Percentiles rank a stretch among this genome's conserved stretches.
These are phyloP conservation scores for Pygmarrhopalites habei DNA, from an alignment of 1,140 invertebrate genomes.

Conservation along the genomic window DNA sequence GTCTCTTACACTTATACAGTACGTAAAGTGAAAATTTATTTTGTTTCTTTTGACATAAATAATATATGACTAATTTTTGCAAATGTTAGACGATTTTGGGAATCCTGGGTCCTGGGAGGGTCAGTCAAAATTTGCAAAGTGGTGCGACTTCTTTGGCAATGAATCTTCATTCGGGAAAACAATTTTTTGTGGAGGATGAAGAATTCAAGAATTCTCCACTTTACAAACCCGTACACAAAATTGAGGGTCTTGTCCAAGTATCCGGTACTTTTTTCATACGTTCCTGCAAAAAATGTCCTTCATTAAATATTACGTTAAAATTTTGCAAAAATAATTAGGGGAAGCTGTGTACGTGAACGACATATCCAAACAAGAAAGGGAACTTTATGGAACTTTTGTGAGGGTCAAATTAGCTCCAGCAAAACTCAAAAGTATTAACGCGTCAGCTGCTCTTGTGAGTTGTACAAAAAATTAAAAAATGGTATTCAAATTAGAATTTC, in stretches of 20 bases:
- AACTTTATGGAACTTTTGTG: slow-evolving; percentile 46
- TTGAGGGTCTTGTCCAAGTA: slow-evolving; percentile 44
- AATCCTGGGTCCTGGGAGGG: slow-evolving; percentile 36
- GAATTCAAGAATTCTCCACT: slow-evolving; percentile 43
- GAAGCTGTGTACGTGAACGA: slow-evolving; percentile 48
- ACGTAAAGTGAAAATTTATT: no score
- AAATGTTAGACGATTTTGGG: slow-evolving; percentile 35
- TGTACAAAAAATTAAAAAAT: no score
- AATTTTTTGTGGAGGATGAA: slow-evolving; percentile 43
- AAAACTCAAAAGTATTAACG: slow-evolving; percentile 39
- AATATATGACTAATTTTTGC: no score
- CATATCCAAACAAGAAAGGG: slow-evolving; percentile 41
- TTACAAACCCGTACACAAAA: no score
- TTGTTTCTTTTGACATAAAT: no score
- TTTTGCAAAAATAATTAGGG: no score
- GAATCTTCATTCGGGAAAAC: slow-evolving; percentile 42
- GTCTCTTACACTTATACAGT: no score
- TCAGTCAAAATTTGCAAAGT: slow-evolving; percentile 11
- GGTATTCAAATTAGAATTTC: no score
- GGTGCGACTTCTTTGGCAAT: slow-evolving; percentile 24
- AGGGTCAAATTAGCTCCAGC: slow-evolving; percentile 43
- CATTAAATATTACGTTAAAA: no score
- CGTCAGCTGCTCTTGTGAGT: slow-evolving; percentile 39
- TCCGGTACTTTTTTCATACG: slow-evolving; percentile 25
- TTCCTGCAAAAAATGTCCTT: no score